These are phyloP conservation scores for Pangasius macronema DNA, from an alignment of 2,797 vertebrate species.

Conservation along the genomic window DNA sequence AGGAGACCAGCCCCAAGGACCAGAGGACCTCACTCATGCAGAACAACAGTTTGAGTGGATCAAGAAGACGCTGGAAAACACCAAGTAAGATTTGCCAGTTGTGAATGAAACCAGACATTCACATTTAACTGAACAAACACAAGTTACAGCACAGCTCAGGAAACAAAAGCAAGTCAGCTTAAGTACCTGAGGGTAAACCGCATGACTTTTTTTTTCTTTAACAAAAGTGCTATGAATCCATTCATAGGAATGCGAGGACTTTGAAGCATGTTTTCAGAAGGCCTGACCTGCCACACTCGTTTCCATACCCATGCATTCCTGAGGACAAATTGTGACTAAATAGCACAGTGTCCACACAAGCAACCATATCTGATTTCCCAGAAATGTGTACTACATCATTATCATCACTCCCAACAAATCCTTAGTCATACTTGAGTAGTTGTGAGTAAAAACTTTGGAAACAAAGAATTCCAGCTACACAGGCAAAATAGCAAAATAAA, in stretches of 20 bases:
- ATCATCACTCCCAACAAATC: neutral
- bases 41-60: conserved; percentile 69
- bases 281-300: conserved; percentile 37
- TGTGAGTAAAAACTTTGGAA: neutral
- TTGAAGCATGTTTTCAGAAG: conserved; percentile 45
- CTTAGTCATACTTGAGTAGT: neutral
- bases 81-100: conserved; percentile 57
- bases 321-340: conserved; percentile 11
- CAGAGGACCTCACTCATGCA: conserved; percentile 57
- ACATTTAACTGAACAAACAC: neutral
- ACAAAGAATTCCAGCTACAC: neutral
- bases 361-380: neutral
- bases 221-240: conserved; percentile 15
- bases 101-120: neutral
- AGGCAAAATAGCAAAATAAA: neutral
- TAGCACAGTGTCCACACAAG: neutral
- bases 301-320: conserved; percentile 38
- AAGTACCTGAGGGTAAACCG: conserved; percentile 9
- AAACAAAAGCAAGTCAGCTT: neutral
- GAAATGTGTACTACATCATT: neutral
- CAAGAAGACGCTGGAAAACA: conserved; percentile 56
- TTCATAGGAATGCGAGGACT: conserved; percentile 44
- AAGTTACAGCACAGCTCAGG: neutral
- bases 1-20: conserved; percentile 56
- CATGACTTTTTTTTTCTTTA: conserved; percentile 1